A percentile compares a stretch with the other conserved stretches of the same genome.
Evolutionary conservation across 2,888 invertebrate species (phyloP).

Genomic region (Camponotus fellah): DNA sequence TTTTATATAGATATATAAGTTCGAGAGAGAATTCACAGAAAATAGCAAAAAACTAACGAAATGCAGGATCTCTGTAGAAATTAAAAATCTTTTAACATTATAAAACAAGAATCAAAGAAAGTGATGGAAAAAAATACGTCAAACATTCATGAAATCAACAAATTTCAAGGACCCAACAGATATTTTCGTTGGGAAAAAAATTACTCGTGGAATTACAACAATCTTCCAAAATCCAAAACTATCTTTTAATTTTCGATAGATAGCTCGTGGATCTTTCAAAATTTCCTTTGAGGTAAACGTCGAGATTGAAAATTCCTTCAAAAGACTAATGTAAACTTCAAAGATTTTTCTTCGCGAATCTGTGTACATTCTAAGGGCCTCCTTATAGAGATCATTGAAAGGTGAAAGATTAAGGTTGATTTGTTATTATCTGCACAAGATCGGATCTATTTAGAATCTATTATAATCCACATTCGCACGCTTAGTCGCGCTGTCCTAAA

Average conservation of each 20-base stretch:
- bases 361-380: constrained; percentile 9
- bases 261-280: background rate
- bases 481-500: constrained; percentile 65
- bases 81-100: background rate
- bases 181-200: background rate
- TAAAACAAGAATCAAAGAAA: background rate
- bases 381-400: background rate
- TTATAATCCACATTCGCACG: constrained; percentile 26
- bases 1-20: constrained; percentile 4
- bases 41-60: background rate
- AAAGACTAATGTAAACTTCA: background rate
- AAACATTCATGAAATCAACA: background rate
- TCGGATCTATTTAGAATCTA: constrained; percentile 17
- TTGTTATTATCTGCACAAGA: constrained; percentile 1
- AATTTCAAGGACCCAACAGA: background rate
- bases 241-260: background rate
- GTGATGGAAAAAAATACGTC: background rate
- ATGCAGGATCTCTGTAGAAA: background rate
- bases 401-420: background rate
- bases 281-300: background rate
- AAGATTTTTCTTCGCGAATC: background rate
- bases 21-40: constrained; percentile 3
- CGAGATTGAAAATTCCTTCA: constrained; percentile 10
- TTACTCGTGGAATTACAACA: background rate
- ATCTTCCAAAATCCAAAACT: constrained; percentile 9